A percentile compares a stretch with the other conserved stretches of the same genome.
phyloP scores from a whole-genome alignment of 2,888 invertebrate genomes.

The Volucella inflata region DNA sequence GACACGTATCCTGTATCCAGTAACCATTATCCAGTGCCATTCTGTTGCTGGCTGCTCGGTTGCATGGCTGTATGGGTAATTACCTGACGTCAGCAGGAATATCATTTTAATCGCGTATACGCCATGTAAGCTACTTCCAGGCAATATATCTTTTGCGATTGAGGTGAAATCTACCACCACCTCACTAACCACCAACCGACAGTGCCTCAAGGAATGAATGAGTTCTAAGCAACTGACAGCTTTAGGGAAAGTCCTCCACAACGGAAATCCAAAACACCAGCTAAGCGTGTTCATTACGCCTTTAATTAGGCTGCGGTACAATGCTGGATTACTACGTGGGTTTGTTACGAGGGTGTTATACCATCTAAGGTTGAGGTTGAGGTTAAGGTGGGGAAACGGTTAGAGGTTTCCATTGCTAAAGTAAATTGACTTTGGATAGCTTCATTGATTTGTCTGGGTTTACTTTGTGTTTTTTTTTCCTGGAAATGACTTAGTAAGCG shows the following conservation, averaged over 20 bases:
- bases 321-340: slow-evolving; percentile 50
- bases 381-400: background rate
- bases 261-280: slow-evolving; percentile 54
- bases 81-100: slow-evolving; percentile 74
- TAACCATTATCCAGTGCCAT: background rate
- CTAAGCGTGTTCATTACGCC: slow-evolving; percentile 73
- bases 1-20: too few relatives aligned
- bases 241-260: slow-evolving; percentile 7
- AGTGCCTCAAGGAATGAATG: slow-evolving; percentile 24
- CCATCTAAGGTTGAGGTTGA: slow-evolving; percentile 2
- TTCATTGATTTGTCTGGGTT: slow-evolving; percentile 23
- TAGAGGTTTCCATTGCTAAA: background rate
- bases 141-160: slow-evolving; percentile 71
- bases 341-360: slow-evolving; percentile 48
- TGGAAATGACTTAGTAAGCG: too few relatives aligned
- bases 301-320: slow-evolving; percentile 66
- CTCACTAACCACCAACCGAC: slow-evolving; percentile 9
- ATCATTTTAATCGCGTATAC: slow-evolving; percentile 72
- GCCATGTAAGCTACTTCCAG: slow-evolving; percentile 67
- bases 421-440: slow-evolving; percentile 32
- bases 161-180: slow-evolving; percentile 30
- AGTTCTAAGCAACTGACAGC: slow-evolving; percentile 11
- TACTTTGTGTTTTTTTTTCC: background rate
- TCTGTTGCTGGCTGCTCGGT: slow-evolving; percentile 20
- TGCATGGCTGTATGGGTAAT: slow-evolving; percentile 40